A percentile compares a stretch with the other conserved stretches of the same genome.
phyloP scores from a whole-genome alignment of 2,888 invertebrate species.

The Pemphredon lugubris region DNA sequence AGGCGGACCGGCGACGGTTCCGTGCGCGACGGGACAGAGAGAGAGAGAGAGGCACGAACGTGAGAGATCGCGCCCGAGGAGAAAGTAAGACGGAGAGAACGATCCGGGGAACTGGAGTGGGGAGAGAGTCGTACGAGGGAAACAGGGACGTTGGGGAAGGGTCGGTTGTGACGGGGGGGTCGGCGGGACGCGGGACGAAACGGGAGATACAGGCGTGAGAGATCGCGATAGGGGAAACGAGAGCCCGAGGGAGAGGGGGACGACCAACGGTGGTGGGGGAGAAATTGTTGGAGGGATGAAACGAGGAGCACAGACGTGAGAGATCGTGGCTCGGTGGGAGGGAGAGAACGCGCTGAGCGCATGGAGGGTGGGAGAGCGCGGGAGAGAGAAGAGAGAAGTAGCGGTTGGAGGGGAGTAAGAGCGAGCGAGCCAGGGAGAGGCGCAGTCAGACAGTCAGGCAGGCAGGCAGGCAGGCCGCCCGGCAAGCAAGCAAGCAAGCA shows the following conservation, averaged over 20 bases:
- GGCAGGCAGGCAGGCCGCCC: slow-evolving; percentile 77
- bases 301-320: slow-evolving; percentile 38
- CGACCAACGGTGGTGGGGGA: slow-evolving; percentile 4
- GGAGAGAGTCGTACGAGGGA: neutral
- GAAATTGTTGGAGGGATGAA: slow-evolving; percentile 30
- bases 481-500: slow-evolving; percentile 73
- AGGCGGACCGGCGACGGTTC: slow-evolving; percentile 41
- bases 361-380: slow-evolving; percentile 59
- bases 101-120: slow-evolving; percentile 7
- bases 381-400: slow-evolving; percentile 68
- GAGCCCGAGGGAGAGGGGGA: neutral
- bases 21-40: slow-evolving; percentile 33
- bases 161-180: slow-evolving; percentile 6
- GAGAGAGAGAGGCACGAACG: slow-evolving; percentile 39
- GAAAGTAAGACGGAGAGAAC: neutral
- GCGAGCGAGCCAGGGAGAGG: slow-evolving; percentile 74
- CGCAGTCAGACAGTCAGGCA: slow-evolving; percentile 79
- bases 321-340: slow-evolving; percentile 35
- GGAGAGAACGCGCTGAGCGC: slow-evolving; percentile 58
- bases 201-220: slow-evolving; percentile 45
- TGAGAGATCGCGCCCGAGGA: slow-evolving; percentile 52
- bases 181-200: slow-evolving; percentile 13
- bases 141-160: slow-evolving; percentile 9
- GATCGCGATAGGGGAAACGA: slow-evolving; percentile 32
- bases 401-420: slow-evolving; percentile 66